Percentiles rank a stretch among this genome's conserved stretches.
phyloP scores from a whole-genome alignment of 1,140 invertebrate genomes.

The Procambarus virginalis region DNA sequence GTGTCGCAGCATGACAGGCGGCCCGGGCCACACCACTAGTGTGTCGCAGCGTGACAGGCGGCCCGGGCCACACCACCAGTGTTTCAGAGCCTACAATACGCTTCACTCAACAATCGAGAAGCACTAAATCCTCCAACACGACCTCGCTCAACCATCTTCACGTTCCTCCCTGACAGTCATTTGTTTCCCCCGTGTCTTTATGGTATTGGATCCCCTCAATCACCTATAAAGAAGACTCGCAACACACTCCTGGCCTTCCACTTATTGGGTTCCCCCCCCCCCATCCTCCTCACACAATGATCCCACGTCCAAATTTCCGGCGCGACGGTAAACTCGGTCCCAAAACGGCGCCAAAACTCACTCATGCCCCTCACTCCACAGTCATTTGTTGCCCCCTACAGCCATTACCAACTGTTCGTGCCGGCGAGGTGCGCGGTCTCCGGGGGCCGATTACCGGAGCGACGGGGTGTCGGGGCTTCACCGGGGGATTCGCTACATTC shows the following conservation, averaged over 20 bases:
- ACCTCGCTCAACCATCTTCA: not conserved
- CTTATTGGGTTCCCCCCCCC: not conserved
- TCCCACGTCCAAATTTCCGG: not conserved
- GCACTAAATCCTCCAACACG: not conserved
- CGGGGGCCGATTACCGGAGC: not conserved
- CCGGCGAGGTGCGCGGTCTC: not conserved
- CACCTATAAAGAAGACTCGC: not conserved
- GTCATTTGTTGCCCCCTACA: slow-evolving; percentile 7
- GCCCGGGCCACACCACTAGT: no score
- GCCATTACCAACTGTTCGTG: slow-evolving; percentile 10
- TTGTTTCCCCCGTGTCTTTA: slow-evolving; percentile 4
- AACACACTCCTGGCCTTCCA: not conserved
- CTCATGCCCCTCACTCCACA: not conserved
- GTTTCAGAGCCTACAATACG: no score
- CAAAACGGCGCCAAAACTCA: not conserved
- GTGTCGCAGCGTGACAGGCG: no score
- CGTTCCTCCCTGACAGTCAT: not conserved
- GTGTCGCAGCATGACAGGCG: no score
- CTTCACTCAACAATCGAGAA: not conserved
- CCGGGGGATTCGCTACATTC: not conserved
- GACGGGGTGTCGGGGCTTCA: not conserved
- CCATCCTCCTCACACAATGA: not conserved
- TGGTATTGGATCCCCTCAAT: slow-evolving; percentile 2
- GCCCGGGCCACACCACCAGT: no score
- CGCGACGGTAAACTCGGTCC: not conserved